phyloP scores from a whole-genome alignment of 2,113 vertebrate genomes.

The Capreolus pygargus region DNA sequence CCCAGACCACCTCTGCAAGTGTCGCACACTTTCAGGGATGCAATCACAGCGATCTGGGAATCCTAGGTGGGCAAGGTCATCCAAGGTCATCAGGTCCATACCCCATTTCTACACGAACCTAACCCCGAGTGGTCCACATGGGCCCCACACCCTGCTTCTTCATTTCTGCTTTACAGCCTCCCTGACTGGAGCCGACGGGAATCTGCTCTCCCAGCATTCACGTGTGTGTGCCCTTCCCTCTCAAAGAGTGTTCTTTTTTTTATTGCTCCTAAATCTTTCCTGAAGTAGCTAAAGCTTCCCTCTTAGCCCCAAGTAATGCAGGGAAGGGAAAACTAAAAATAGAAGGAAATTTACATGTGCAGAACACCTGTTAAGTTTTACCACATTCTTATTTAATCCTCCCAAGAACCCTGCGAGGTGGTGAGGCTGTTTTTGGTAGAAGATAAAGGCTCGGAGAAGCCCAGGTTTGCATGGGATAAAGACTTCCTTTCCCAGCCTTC shows the following conservation, averaged over 20 bases:
- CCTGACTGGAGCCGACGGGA: fast-evolving
- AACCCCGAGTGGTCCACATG: fast-evolving
- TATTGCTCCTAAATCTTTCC: constrained; percentile 20
- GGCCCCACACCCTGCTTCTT: too few species aligned
- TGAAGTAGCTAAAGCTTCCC: neutral
- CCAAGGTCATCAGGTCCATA: neutral
- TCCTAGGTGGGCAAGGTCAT: neutral
- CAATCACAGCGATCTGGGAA: neutral
- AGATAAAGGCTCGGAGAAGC: neutral
- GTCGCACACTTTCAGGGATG: neutral
- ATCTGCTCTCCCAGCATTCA: neutral
- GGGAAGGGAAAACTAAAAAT: constrained; percentile 51
- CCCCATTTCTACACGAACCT: neutral
- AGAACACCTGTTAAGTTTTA: constrained; percentile 54
- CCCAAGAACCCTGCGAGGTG: neutral
- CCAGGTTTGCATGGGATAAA: neutral
- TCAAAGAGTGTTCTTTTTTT: neutral
- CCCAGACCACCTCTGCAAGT: fast-evolving
- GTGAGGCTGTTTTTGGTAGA: neutral
- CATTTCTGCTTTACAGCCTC: neutral
- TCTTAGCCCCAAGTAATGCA: neutral
- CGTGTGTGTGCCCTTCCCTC: neutral
- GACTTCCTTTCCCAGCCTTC: neutral
- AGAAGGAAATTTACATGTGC: constrained; percentile 39
- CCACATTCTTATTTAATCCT: constrained; percentile 46